Evolutionary conservation across 2,888 invertebrate species (phyloP).

Genomic region (Silvanus unidentatus): DNA sequence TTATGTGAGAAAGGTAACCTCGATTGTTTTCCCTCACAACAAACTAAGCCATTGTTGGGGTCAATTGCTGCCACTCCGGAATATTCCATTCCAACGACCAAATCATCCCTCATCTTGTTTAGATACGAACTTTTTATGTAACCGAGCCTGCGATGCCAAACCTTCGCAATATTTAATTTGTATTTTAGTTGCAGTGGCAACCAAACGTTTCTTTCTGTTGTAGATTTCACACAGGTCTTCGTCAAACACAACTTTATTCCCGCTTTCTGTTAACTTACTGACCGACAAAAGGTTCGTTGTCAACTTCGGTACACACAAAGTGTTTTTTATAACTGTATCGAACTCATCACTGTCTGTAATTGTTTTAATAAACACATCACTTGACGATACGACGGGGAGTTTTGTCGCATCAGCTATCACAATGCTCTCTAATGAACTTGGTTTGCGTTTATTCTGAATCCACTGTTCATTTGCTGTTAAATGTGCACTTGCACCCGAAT

Average conservation of each 20-base stretch:
- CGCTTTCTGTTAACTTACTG: slow-evolving; percentile 24
- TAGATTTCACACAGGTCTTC: slow-evolving; percentile 17
- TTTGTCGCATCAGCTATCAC: slow-evolving; percentile 20
- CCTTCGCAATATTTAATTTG: slow-evolving; percentile 13
- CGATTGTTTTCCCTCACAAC: slow-evolving; percentile 11
- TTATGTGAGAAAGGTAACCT: background rate
- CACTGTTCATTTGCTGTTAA: slow-evolving; percentile 22
- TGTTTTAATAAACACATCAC: slow-evolving; percentile 21
- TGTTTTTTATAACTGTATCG: slow-evolving; percentile 17
- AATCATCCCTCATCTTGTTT: slow-evolving; percentile 5
- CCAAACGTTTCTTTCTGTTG: slow-evolving; percentile 13
- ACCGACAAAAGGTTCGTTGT: slow-evolving; percentile 27
- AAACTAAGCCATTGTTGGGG: background rate
- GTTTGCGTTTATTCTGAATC: slow-evolving; percentile 17
- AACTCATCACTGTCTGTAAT: slow-evolving; percentile 9
- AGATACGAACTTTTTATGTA: slow-evolving; percentile 3
- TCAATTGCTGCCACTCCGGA: background rate
- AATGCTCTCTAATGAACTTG: slow-evolving; percentile 14
- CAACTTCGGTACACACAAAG: slow-evolving; percentile 20
- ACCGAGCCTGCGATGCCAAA: slow-evolving; percentile 7
- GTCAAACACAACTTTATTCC: slow-evolving; percentile 20
- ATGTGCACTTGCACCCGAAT: slow-evolving; percentile 14
- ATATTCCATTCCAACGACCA: slow-evolving; percentile 5
- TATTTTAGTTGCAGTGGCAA: slow-evolving; percentile 21
- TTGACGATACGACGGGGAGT: slow-evolving; percentile 19